Percentiles rank a stretch among this genome's conserved stretches.
Conservation (phyloP, 2,797 vertebrate species). For the Acrossocheilus fasciatus region DNA sequence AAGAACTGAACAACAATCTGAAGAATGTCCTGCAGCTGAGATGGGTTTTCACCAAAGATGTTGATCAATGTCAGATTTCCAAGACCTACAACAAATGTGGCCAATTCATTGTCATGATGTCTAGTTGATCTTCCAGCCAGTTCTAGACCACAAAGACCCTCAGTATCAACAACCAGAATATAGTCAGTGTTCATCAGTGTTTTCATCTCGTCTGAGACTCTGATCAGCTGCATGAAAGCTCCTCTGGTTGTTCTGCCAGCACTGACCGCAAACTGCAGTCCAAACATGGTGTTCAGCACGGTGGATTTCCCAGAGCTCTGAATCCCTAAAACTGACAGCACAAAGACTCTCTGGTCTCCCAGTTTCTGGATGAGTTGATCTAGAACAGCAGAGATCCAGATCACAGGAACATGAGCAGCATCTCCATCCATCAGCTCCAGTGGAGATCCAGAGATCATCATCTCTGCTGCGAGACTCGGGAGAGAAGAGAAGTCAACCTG, state of each 20-base stretch:
- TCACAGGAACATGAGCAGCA: neutral
- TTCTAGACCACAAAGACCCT: neutral
- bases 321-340: neutral
- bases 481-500: too few species aligned
- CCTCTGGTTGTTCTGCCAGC: constrained; percentile 67
- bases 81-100: too few species aligned
- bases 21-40: too few species aligned
- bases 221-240: constrained; percentile 81
- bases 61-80: too few species aligned
- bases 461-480: too few species aligned
- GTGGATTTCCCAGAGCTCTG: neutral
- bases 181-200: neutral
- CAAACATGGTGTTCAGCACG: neutral
- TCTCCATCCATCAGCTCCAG: constrained; percentile 1
- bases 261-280: neutral
- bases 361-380: neutral
- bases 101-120: too few species aligned
- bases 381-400: constrained; percentile 1
- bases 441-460: too few species aligned
- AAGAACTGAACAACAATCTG: too few species aligned
- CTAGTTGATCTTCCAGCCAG: constrained; percentile 55
- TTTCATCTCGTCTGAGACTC: constrained; percentile 69
- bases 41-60: too few species aligned
- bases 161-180: neutral
- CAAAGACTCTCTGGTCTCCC: neutral